These are phyloP conservation scores for Drosophila leonis DNA, from an alignment of 2,888 invertebrate species.

Conservation along the genomic window DNA sequence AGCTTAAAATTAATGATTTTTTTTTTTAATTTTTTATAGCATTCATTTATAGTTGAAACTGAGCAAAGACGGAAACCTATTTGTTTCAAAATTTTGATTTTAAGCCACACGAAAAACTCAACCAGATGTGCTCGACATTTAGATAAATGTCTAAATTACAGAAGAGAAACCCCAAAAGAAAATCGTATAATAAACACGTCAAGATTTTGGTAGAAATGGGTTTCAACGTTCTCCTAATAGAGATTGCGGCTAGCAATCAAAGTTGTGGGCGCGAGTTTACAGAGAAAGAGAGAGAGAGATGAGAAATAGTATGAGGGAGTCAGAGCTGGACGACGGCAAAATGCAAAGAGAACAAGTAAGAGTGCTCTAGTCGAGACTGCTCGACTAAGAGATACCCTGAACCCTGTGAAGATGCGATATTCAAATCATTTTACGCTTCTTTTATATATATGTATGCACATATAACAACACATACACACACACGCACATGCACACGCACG, in stretches of 20 bases:
- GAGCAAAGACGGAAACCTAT: no score
- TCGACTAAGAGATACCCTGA: no score
- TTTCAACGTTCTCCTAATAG: constrained; percentile 23
- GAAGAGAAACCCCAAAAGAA: constrained; percentile 24
- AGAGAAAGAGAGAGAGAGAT: constrained; percentile 13
- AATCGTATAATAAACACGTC: constrained; percentile 35
- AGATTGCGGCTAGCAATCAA: constrained; percentile 40
- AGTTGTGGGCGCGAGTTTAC: constrained; percentile 57
- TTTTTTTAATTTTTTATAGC: not conserved
- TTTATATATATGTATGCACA: no score
- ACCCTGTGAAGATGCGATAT: no score
- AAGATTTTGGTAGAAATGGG: constrained; percentile 27
- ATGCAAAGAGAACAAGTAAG: constrained; percentile 47
- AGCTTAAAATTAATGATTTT: no score
- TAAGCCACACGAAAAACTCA: not conserved
- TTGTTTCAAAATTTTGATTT: not conserved
- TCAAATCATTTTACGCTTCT: no score
- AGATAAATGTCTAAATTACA: constrained; percentile 68
- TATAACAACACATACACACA: no score
- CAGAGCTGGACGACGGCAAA: constrained; percentile 40
- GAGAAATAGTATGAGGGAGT: not conserved
- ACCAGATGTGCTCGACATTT: constrained; percentile 14
- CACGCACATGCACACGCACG: no score
- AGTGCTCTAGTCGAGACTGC: no score
- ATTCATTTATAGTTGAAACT: not conserved